Evolutionary conservation across 2,113 vertebrate genomes (phyloP).

Genomic region (Limnothrissa miodon): DNA sequence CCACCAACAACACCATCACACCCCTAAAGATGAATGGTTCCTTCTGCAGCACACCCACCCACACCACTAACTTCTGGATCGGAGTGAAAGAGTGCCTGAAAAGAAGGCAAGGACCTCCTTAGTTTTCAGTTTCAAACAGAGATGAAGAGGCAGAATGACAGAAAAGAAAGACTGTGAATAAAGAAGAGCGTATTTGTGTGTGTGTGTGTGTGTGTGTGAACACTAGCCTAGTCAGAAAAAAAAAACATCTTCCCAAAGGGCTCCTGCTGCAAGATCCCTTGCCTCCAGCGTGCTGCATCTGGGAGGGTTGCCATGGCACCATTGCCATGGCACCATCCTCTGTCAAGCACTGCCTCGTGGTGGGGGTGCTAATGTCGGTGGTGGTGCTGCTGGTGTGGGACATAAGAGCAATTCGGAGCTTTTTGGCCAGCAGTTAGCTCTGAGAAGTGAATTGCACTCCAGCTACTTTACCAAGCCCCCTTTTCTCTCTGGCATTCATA

Average conservation of each 20-base stretch:
- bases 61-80: neutral
- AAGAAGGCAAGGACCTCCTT: no score
- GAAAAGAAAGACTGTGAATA: no score
- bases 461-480: neutral
- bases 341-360: neutral
- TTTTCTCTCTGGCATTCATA: neutral
- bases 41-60: neutral
- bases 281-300: no score
- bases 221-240: no score
- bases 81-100: neutral
- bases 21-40: neutral
- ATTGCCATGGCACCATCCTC: neutral
- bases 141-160: no score
- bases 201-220: neutral
- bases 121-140: no score
- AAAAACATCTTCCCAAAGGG: no score
- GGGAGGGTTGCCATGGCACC: neutral
- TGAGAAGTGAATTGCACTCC: neutral
- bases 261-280: no score
- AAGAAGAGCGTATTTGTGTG: neutral
- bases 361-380: neutral
- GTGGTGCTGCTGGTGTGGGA: neutral
- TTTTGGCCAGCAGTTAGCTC: neutral
- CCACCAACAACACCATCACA: no score
- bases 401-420: neutral